Evolutionary conservation across 2,797 vertebrate species (phyloP).

Genomic region (Intellagama lesueurii): DNA sequence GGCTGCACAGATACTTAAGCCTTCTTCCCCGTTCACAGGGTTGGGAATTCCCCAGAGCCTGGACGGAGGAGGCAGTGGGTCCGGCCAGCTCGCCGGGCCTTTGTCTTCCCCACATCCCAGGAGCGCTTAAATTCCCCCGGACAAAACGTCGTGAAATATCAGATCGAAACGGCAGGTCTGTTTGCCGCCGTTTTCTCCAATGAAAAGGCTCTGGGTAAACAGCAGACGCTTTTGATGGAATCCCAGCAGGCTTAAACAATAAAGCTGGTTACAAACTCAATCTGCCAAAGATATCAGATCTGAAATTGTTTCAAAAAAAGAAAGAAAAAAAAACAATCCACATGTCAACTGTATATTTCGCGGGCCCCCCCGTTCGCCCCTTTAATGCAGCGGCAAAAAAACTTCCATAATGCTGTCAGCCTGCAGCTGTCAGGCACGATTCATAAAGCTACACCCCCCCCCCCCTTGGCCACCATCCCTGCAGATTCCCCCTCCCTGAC

Average conservation of each 20-base stretch:
- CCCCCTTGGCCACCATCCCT: too few relatives aligned
- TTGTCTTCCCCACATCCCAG: slow-evolving; percentile 78
- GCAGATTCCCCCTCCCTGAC: background rate
- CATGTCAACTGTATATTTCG: slow-evolving; percentile 79
- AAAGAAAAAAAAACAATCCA: slow-evolving; percentile 16
- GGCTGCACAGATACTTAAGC: too few relatives aligned
- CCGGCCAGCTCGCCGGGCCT: slow-evolving; percentile 69
- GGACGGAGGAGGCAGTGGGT: slow-evolving; percentile 37
- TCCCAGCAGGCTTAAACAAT: slow-evolving; percentile 87
- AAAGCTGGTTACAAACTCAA: slow-evolving; percentile 87
- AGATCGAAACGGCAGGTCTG: slow-evolving; percentile 83
- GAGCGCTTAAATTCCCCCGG: slow-evolving; percentile 80
- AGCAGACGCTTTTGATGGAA: slow-evolving; percentile 85
- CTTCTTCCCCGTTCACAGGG: slow-evolving; percentile 63
- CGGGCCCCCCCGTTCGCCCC: background rate
- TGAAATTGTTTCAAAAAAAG: slow-evolving; percentile 84
- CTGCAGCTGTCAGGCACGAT: background rate
- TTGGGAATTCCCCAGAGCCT: slow-evolving; percentile 11
- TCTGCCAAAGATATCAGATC: slow-evolving; percentile 84
- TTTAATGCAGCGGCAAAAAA: slow-evolving; percentile 75
- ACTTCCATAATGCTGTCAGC: slow-evolving; percentile 63
- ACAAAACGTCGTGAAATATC: slow-evolving; percentile 72
- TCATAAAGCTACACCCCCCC: too few relatives aligned
- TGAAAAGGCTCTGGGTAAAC: slow-evolving; percentile 84
- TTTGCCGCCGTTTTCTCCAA: slow-evolving; percentile 80